Evolutionary conservation across 2,888 invertebrate species (phyloP).

Genomic region (Toxonevra muliebris): DNA sequence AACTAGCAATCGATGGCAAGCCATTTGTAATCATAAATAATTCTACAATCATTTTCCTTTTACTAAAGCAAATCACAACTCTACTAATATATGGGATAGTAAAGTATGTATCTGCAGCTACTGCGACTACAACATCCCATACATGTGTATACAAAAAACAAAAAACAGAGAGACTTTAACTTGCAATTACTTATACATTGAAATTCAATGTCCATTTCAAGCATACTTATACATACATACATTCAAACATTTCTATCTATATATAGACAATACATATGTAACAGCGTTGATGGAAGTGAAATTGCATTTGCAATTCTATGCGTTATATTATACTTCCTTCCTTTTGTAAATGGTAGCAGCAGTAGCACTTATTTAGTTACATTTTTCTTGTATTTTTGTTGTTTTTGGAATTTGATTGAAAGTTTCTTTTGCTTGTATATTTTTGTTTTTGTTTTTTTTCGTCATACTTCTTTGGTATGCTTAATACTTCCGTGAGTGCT

Average conservation of each 20-base stretch:
- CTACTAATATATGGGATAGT: too few species aligned
- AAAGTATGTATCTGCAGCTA: neutral
- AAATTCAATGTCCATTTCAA: slow-evolving; percentile 14
- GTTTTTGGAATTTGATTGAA: neutral
- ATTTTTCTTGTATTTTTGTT: neutral
- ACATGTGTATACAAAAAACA: neutral
- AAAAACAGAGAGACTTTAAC: neutral
- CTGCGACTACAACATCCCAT: neutral
- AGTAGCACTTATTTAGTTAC: neutral
- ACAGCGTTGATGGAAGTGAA: slow-evolving; percentile 8
- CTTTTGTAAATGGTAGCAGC: neutral
- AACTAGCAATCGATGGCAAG: slow-evolving; percentile 10
- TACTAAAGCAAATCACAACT: too few species aligned
- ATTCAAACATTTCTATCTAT: neutral
- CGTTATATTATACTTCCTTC: neutral
- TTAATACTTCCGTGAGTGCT: too few species aligned
- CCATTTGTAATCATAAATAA: slow-evolving; percentile 34
- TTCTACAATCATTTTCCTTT: slow-evolving; percentile 21
- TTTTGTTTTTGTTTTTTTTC: neutral
- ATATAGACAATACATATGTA: neutral
- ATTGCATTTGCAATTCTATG: slow-evolving; percentile 28
- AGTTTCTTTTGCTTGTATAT: slow-evolving; percentile 5
- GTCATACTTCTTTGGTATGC: neutral
- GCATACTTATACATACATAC: neutral
- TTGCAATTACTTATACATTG: slow-evolving; percentile 15